Base-by-base conservation (phyloP, 2,797 vertebrate species). In the Hippopotamyrus pictus region DNA sequence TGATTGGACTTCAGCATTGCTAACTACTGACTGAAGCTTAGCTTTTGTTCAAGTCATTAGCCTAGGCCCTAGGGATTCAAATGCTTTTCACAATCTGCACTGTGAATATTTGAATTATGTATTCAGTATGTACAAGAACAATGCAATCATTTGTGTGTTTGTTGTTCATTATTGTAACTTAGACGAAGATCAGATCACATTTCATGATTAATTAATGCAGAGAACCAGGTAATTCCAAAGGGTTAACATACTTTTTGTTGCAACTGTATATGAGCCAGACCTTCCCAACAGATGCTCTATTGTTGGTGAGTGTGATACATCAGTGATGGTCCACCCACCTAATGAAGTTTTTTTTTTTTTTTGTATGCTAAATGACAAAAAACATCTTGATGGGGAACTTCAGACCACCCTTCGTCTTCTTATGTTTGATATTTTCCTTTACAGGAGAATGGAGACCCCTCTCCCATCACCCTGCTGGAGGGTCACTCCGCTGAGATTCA, bases 401-500 rank as follows among this genome's bases (percentile, higher is more conserved):
- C 62, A 33, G 62, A 69, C 11, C 62, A 33, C 25, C 9, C 62
- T 33, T 25, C 22, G 1, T 69, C 65, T 33, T 37, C 3, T 65
- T 65, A 65, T 33, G 33, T 12, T 73, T 29, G 1, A 29, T 73
- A 19, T 54, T 89, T 59, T 2, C 25, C 5, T 29, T 85, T 90
- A 91, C 92, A 99, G 98, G 96, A 95, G 87, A 93, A 92, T 90
- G 95, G 94, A 59, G 94, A 92, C 88, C 94, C 92, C 51, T 88
- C 90, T 6, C 92, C 93, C 4, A 90, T 91, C 59, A 95, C 92
- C 90, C 93, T 99, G 46, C 90, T 96, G 89, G 96, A 97, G 57
- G 98, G 98, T 46, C 96, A 95, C 94, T 97, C 97, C 22, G 95
- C 96, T 17, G 97, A 99, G 92, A 97, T 99, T 92, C 97, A 96